Evolutionary conservation across 2,888 invertebrate genomes (phyloP).

Genomic region (Dorcus hopei): DNA sequence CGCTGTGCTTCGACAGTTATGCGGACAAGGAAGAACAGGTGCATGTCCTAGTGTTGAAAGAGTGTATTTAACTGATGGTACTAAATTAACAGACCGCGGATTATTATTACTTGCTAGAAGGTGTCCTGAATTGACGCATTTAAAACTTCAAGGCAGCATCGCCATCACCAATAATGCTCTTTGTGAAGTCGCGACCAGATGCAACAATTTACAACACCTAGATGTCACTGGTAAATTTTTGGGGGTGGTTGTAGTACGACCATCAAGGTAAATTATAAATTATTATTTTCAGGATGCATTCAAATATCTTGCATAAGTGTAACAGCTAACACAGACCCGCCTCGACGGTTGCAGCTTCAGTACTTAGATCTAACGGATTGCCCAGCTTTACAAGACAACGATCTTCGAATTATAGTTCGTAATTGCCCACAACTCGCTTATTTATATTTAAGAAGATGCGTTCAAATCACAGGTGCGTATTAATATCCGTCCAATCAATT

Average conservation of each 20-base stretch:
- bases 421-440: conserved; percentile 85
- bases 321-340: conserved; percentile 62
- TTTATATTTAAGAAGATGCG: conserved; percentile 83
- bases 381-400: conserved; percentile 76
- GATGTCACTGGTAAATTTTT: conserved; percentile 71
- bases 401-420: conserved; percentile 77
- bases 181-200: conserved; percentile 74
- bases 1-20: conserved; percentile 61
- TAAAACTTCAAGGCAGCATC: conserved; percentile 73
- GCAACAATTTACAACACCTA: conserved; percentile 77
- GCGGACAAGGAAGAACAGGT: conserved; percentile 64
- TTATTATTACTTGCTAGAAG: conserved; percentile 71
- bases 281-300: conserved; percentile 61
- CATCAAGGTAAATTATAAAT: not conserved
- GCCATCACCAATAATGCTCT: conserved; percentile 74
- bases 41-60: conserved; percentile 66
- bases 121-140: conserved; percentile 77
- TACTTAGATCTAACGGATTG: conserved; percentile 91
- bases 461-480: conserved; percentile 73
- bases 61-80: conserved; percentile 65
- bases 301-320: conserved; percentile 76
- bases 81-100: conserved; percentile 73
- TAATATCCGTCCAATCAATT: not conserved
- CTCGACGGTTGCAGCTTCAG: conserved; percentile 71
- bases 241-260: not conserved